Conservation (phyloP, 2,113 vertebrate genomes). For the Dolichallabes microphthalmus region DNA sequence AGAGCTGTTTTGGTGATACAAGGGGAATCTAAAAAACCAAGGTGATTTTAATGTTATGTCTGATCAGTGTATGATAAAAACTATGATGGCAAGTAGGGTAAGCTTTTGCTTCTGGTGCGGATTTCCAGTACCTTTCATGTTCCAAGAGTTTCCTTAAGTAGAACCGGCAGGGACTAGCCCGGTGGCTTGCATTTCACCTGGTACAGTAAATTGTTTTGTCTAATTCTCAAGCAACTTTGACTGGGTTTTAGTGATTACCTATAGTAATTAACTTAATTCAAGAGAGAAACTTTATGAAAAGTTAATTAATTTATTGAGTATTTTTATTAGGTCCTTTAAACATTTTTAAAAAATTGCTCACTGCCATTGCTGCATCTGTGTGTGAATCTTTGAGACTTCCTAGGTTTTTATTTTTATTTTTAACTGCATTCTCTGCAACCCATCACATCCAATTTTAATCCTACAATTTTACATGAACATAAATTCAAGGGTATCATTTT, state of each 20-base stretch:
- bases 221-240: background rate
- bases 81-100: background rate
- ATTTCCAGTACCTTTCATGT: background rate
- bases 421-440: too few species aligned
- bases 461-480: too few species aligned
- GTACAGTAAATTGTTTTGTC: background rate
- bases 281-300: background rate
- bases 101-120: background rate
- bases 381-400: too few species aligned
- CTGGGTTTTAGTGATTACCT: background rate
- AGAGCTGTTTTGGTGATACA: too few species aligned
- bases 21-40: too few species aligned
- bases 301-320: background rate
- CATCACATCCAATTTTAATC: too few species aligned
- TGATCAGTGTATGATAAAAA: background rate
- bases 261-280: background rate
- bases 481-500: too few species aligned
- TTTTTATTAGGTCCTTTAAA: background rate
- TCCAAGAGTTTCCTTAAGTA: background rate
- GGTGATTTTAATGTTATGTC: too few species aligned
- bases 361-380: too few species aligned
- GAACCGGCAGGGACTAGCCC: background rate
- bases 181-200: background rate
- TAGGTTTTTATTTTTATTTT: too few species aligned
- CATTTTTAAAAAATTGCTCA: background rate